phyloP scores from a whole-genome alignment of 2,113 vertebrate species.

The Scolopax mira region DNA sequence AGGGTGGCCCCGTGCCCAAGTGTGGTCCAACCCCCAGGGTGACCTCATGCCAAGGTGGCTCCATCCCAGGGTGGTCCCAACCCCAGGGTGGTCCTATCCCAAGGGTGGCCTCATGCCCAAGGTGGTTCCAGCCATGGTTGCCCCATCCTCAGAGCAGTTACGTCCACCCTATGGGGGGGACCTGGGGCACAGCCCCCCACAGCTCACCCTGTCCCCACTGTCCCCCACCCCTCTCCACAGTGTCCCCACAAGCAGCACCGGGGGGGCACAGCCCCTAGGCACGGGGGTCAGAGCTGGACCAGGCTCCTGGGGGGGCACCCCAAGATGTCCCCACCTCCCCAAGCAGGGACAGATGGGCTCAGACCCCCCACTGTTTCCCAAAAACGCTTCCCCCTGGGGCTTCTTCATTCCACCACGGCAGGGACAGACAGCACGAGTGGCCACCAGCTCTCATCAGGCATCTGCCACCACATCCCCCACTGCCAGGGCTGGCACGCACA shows the following conservation, averaged over 20 bases:
- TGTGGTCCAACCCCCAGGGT: not conserved
- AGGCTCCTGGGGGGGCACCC: not conserved
- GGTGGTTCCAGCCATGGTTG: not conserved
- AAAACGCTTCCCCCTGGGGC: not conserved
- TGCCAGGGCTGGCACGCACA: not conserved
- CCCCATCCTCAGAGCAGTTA: not conserved
- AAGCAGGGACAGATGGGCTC: fast-evolving
- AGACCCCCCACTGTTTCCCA: not conserved
- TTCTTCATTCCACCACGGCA: not conserved
- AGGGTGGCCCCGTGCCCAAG: not conserved
- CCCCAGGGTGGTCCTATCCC: not conserved
- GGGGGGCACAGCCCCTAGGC: not conserved
- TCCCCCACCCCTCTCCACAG: no score
- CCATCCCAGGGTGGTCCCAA: not conserved
- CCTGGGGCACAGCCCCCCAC: not conserved
- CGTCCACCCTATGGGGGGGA: not conserved
- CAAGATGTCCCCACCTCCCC: not conserved
- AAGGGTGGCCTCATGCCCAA: not conserved
- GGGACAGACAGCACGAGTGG: not conserved
- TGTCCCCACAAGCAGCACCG: not conserved
- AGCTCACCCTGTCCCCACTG: not conserved
- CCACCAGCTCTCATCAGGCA: fast-evolving
- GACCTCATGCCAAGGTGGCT: not conserved
- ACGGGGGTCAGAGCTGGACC: not conserved
- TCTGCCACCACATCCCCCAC: fast-evolving